A percentile compares a stretch with the other conserved stretches of the same genome.
Evolutionary conservation across 2,888 invertebrate genomes (phyloP).

Genomic region (Silvanus unidentatus): DNA sequence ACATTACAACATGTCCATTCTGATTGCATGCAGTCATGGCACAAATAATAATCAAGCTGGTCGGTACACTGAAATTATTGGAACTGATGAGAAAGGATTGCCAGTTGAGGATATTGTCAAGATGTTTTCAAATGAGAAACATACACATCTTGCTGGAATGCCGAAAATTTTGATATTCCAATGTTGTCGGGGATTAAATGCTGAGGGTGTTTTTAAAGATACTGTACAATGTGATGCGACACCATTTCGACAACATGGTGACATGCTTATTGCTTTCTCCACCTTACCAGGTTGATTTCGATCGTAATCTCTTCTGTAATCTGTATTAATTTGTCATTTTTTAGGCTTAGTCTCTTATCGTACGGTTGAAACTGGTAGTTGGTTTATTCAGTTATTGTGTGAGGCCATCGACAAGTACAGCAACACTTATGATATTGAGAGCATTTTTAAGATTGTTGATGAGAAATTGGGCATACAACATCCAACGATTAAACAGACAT

Average conservation of each 20-base stretch:
- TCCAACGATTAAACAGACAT: slow-evolving; percentile 51
- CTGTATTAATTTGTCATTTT: no score
- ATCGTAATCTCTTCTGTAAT: no score
- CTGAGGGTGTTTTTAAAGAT: slow-evolving; percentile 23
- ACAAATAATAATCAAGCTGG: slow-evolving; percentile 37
- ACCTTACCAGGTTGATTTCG: slow-evolving; percentile 56
- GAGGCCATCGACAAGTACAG: slow-evolving; percentile 59
- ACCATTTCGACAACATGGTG: slow-evolving; percentile 43
- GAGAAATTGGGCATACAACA: slow-evolving; percentile 40
- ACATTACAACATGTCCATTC: slow-evolving; percentile 55
- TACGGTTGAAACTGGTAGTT: slow-evolving; percentile 55
- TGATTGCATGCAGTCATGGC: slow-evolving; percentile 65
- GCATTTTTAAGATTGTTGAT: slow-evolving; percentile 61
- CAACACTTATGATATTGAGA: slow-evolving; percentile 57
- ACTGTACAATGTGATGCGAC: slow-evolving; percentile 22
- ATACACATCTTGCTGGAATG: slow-evolving; percentile 51
- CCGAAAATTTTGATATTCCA: slow-evolving; percentile 73
- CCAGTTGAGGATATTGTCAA: slow-evolving; percentile 52
- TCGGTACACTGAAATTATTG: slow-evolving; percentile 55
- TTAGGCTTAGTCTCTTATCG: no score
- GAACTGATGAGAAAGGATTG: slow-evolving; percentile 52
- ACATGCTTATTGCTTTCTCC: slow-evolving; percentile 62
- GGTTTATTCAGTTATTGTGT: slow-evolving; percentile 67
- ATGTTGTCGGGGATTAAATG: slow-evolving; percentile 46
- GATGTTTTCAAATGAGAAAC: slow-evolving; percentile 53